These are phyloP conservation scores for Loriculus beryllinus DNA, from an alignment of 2,797 vertebrate genomes.

Conservation along the genomic window DNA sequence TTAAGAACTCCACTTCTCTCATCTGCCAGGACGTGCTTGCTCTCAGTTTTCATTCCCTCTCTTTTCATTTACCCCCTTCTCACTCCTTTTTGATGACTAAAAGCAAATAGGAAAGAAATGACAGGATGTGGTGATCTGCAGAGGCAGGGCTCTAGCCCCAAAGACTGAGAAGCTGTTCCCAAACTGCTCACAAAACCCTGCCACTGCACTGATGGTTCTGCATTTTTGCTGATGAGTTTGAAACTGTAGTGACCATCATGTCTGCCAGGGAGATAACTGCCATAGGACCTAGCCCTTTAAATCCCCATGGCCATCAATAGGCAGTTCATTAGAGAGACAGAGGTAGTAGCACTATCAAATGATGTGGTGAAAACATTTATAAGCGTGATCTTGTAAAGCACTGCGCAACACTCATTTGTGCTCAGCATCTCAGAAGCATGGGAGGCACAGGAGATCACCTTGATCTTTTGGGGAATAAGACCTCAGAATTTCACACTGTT, in stretches of 20 bases:
- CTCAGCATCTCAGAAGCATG: not conserved
- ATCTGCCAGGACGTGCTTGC: not conserved
- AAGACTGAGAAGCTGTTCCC: not conserved
- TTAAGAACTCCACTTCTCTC: not conserved
- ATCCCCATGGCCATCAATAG: not conserved
- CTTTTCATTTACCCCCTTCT: not conserved
- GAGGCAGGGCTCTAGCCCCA: not conserved
- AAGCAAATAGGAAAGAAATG: not conserved
- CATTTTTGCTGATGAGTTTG: not conserved
- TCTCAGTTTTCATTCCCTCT: not conserved
- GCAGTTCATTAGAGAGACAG: not conserved
- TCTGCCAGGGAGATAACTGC: not conserved
- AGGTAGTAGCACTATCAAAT: not conserved
- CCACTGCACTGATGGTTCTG: not conserved
- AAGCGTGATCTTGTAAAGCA: not conserved
- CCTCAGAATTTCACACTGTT: not conserved
- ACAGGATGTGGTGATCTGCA: not conserved
- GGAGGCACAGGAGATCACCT: not conserved
- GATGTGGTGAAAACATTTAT: not conserved
- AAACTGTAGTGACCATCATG: rapidly evolving
- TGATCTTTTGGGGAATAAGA: not conserved
- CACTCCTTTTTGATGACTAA: not conserved
- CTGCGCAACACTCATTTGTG: not conserved
- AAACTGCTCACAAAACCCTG: not conserved
- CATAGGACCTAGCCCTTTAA: not conserved